Evolutionary conservation across 2,888 invertebrate species (phyloP), one percentile per base, ranked within the genome.

Genomic region (Daptonema setosum): DNA sequence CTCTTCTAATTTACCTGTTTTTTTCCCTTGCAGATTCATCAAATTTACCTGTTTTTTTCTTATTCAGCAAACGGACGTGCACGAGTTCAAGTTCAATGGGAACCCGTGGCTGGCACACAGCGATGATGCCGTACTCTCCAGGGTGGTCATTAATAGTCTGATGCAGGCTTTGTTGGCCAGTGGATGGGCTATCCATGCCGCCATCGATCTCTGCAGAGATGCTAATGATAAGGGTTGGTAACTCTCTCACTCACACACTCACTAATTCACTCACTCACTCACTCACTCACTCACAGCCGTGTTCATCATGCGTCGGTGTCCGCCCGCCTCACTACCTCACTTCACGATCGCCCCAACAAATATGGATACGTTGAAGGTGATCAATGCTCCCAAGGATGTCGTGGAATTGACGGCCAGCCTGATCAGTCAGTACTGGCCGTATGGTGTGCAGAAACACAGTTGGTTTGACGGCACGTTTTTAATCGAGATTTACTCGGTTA

Each of bases 31-130:
- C n/a, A n/a, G n/a, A n/a, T n/a, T n/a, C n/a, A n/a, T n/a, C n/a
- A n/a, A n/a, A n/a, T n/a, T n/a, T n/a, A n/a, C n/a, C n/a, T n/a
- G n/a, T n/a, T n/a, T n/a, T n/a, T n/a, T n/a, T n/a, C n/a, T n/a
- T n/a, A n/a, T n/a, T n/a, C n/a, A n/a, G n/a, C n/a, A n/a, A n/a
- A n/a, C n/a, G n/a, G n/a, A n/a, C n/a, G n/a, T n/a, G n/a, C 35
- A 24, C 25, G 58, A 58, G 50, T 53, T 56, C 50, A 58, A 58
- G 52, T 50, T 59, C n/a, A 20, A n/a, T 11, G 60, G 60, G 1
- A 29, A 48, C 17, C 57, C 57, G n/a, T 59, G 57, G 57, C 28
- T 22, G 20, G 22, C 55, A 35, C 22, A 48, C 30, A 48, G 57
- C 1, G 47, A 47, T 35, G 57, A 59, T 5, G 55, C 60, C 22